Evolutionary conservation across 2,888 invertebrate species (phyloP), one percentile per base, ranked within the genome.

Genomic region (Drosophila mimetica): DNA sequence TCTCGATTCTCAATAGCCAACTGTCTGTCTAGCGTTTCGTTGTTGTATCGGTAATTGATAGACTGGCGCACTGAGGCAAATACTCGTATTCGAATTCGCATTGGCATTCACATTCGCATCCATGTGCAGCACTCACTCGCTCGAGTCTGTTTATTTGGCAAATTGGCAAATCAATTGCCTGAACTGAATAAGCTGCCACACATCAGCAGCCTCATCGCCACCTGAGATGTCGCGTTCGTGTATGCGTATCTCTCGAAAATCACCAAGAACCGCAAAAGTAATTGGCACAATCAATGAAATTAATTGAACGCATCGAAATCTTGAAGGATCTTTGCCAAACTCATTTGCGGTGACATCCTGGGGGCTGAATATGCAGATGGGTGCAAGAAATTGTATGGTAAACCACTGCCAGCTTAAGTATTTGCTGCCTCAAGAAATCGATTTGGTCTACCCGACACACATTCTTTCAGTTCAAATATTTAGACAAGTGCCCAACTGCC

Each of bases 91-190:
- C 54, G 63, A 58, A 44, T 46, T 61, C 57, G 59, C 58, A 36
- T 14, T 36, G 8, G 36, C 14, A 39, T 4, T 39, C 16, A 18
- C 39, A 18, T 11, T 39, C 18, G 39, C 18, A 16, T 39, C 16
- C 39, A 50, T 55, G 53, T 57, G 53, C 57, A 50, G 48, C 67
- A 60, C 65, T 54, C 66, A 60, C 61, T 71, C 63, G 59, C 42
- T 37, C 41, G 47, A 47, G 64, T 60, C 66, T 67, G 76, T 75
- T 83, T 77, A 65, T 74, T 74, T 59, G 76, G 51, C 59, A 77
- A 84, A 83, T 88, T 84, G 83, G 57, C 71, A 84, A 88, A 77
- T 88, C 86, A 88, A 88, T 83, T 88, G 80, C 53, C 69, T 64
- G 71, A 71, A 67, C 71, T 51, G 67, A 64, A 44, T 64, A 52